Evolutionary conservation across 2,797 vertebrate genomes (phyloP), one percentile per base, ranked within the genome.

Genomic region (Platyrinchus mystaceus): DNA sequence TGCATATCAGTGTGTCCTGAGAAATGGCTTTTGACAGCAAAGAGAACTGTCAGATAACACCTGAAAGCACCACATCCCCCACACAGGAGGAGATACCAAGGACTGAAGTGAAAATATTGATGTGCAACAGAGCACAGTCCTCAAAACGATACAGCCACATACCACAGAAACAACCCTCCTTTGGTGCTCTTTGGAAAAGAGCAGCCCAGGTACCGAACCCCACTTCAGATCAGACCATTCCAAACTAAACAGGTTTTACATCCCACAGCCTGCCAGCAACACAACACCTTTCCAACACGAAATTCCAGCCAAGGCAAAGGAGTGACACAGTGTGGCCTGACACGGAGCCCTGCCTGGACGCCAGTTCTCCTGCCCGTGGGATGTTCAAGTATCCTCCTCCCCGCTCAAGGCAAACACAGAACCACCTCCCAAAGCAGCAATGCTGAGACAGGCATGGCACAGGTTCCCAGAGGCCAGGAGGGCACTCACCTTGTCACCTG

Each of bases 401-500:
- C 60, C 19, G 36, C 70, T 36, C 28, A 5, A 36, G 30, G 36
- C 24, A 55, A 49, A 55, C 46, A n/a, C 23, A 12, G 8, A 23
- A 16, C 12, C 52, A 28, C 1, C 23, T 26, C 39, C 12, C 36
- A 15, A 11, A n/a, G 9, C 67, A 32, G 16, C 14, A 1, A 12
- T 2, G 9, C 28, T 13, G 26, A 20, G 10, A 28, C 44, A 52
- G 7, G 16, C 21, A 13, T 19, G 36, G 8, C 39, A 19, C 6
- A 8, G 3, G 7, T 2, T 39, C 19, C 22, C 30, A 12, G 9
- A 62, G 9, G 8, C 15, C 28, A 26, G 0, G 0, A 21, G 23
- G 13, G 41, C 12, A 16, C 82, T 53, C 58, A 98, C 98, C 96
- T 97, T 98, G 37, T 98, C 98, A 91, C 87, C 93, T 0, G 93